phyloP scores from a whole-genome alignment of 2,888 invertebrate species.

The Eretmocerus hayati region DNA sequence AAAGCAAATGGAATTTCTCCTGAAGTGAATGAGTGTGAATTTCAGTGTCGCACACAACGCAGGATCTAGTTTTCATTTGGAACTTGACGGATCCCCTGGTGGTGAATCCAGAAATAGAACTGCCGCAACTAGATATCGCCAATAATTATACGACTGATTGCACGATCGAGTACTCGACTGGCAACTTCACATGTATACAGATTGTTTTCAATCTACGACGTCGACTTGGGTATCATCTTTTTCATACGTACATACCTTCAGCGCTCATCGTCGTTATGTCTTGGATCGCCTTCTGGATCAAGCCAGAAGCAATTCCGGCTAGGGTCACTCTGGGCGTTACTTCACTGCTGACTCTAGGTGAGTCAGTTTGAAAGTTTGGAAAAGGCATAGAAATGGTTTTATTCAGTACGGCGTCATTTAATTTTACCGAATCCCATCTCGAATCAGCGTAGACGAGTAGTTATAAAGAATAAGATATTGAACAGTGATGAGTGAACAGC shows the following conservation, averaged over 20 bases:
- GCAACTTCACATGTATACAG: constrained; percentile 89
- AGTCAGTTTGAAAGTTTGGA: too few relatives aligned
- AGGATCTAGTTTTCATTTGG: constrained; percentile 86
- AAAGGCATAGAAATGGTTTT: too few relatives aligned
- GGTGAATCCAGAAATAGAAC: constrained; percentile 79
- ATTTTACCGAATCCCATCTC: too few relatives aligned
- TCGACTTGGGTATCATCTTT: constrained; percentile 80
- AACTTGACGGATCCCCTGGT: constrained; percentile 80
- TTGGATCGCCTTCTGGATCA: constrained; percentile 95
- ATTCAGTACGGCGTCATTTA: too few relatives aligned
- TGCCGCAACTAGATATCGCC: constrained; percentile 81
- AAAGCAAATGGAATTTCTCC: too few relatives aligned
- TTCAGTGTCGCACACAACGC: constrained; percentile 80
- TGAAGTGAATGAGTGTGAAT: too few relatives aligned
- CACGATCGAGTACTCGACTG: constrained; percentile 77
- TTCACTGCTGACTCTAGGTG: constrained; percentile 75
- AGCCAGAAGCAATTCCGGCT: constrained; percentile 86
- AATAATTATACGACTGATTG: constrained; percentile 85
- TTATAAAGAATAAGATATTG: too few relatives aligned
- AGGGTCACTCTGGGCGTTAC: constrained; percentile 84
- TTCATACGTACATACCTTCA: constrained; percentile 88
- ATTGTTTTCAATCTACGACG: constrained; percentile 78
- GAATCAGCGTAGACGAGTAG: too few relatives aligned
- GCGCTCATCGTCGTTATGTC: constrained; percentile 91
- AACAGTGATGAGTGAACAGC: too few relatives aligned